Percentiles rank a stretch among this genome's conserved stretches.
These are phyloP conservation scores for Tragulus kanchil DNA, from an alignment of 2,113 vertebrate genomes.

Conservation along the genomic window DNA sequence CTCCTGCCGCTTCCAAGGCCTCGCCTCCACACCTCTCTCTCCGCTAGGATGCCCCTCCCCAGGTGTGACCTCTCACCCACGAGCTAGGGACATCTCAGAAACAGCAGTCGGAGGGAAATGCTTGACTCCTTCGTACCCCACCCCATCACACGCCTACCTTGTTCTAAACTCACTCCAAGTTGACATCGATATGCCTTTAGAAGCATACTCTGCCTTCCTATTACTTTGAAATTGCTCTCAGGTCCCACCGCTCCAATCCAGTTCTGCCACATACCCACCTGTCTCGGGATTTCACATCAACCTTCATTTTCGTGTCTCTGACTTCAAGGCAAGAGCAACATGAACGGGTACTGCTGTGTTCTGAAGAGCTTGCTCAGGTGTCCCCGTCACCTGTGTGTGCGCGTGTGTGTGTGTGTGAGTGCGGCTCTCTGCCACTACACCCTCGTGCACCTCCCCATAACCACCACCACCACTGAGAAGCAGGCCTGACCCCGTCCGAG, in stretches of 20 bases:
- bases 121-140: too few relatives aligned
- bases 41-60: background rate
- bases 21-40: background rate
- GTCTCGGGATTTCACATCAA: background rate
- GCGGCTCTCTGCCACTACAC: background rate
- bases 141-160: background rate
- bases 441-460: background rate
- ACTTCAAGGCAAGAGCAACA: background rate
- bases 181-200: background rate
- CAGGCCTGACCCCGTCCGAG: background rate
- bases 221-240: background rate
- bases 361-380: background rate
- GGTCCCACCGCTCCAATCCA: background rate
- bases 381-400: too few relatives aligned
- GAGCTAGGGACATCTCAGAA: background rate
- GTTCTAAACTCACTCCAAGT: background rate
- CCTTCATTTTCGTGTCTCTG: background rate
- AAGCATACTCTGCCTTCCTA: background rate
- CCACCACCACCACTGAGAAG: background rate
- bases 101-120: background rate
- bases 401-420: fast-evolving
- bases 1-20: fast-evolving
- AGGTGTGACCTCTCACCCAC: background rate
- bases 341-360: background rate
- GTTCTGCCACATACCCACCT: background rate